Evolutionary conservation across 2,797 vertebrate species (phyloP), one percentile per base, ranked within the genome.

Genomic region (Etheostoma nigrum): DNA sequence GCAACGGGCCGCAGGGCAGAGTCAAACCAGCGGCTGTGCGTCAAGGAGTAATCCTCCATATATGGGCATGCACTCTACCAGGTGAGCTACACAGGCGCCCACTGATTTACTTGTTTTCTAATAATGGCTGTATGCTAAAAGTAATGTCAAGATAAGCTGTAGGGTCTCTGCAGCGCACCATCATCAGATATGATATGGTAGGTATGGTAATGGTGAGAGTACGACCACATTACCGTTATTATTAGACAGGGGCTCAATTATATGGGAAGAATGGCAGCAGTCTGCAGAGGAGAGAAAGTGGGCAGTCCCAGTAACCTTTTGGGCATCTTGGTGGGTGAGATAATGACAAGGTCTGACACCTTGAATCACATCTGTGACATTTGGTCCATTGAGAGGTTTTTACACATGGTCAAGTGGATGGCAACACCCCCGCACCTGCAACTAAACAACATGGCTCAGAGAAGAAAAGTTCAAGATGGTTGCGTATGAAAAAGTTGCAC

Each of bases 241-340:
- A 84, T 89, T 80, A 84, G 88, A 88, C 82, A 77, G 58, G 6
- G 15, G 64, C 65, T 85, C 82, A 78, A 81, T 88, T 84, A 84
- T 79, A 73, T 15, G 58, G 53, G 72, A 85, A 75, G 76, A 81
- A 85, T 68, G 70, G 42, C 74, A 83, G 81, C 74, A 55, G 82
- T 77, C 78, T 61, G 72, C 47, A 49, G 62, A 40, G n/a, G 74
- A 82, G 67, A 85, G 81, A 68, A 90, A 88, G 76, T 72, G 89
- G 93, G 93, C 85, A 83, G 93, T 89, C 84, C 71, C 90, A 25
- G 72, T 93, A 91, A 95, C 94, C 94, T 95, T 95, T 91, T 75
- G 73, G 86, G 63, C 69, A 74, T 88, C 74, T 84, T 82, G 68
- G 73, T 65, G 36, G 62, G 81, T 69, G 73, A 83, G 80, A 88